Conservation (phyloP, 2,888 invertebrate species). For the Drymonia ruficornis region DNA sequence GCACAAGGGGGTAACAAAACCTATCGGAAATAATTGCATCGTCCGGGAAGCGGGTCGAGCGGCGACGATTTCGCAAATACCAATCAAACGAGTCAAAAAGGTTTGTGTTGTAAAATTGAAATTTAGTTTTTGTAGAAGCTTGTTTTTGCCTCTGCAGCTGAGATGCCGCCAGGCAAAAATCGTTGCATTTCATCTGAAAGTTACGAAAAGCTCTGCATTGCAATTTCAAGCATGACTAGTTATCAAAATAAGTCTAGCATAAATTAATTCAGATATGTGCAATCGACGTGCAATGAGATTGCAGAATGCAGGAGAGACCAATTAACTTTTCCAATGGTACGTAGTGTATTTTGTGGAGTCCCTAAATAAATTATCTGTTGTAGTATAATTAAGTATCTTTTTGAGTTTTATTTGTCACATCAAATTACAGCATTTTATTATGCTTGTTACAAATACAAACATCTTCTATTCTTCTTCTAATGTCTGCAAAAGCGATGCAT, state of each 20-base stretch:
- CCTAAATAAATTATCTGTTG: no score
- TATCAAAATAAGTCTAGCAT: background rate
- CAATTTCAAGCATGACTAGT: conserved; percentile 7
- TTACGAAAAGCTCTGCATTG: conserved; percentile 5
- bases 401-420: no score
- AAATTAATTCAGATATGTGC: background rate
- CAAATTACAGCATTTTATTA: no score
- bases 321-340: no score
- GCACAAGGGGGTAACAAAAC: conserved; percentile 6
- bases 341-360: background rate
- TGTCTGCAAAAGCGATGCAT: background rate
- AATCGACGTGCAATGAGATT: background rate
- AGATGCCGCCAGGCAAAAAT: background rate
- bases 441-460: no score
- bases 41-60: conserved; percentile 33
- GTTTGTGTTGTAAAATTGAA: background rate
- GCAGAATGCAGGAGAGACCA: background rate
- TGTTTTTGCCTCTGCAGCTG: background rate
- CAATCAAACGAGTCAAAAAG: background rate
- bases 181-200: background rate
- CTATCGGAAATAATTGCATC: conserved; percentile 23
- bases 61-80: conserved; percentile 6
- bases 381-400: no score
- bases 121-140: background rate
- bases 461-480: background rate